Base-by-base conservation (phyloP, 2,888 invertebrate genomes). In the Helleia helle region DNA sequence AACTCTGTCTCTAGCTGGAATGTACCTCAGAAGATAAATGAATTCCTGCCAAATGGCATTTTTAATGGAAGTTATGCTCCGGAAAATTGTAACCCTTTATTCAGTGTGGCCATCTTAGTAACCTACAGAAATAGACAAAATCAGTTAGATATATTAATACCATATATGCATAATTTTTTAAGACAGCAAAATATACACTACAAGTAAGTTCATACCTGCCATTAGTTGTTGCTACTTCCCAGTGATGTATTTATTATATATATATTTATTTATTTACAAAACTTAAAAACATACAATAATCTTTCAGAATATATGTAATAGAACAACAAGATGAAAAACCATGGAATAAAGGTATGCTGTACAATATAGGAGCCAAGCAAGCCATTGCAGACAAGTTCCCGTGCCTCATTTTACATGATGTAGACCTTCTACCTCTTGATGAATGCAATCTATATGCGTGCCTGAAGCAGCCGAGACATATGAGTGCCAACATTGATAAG, bases 361-460 rank as follows among this genome's bases (percentile, higher is more conserved):
- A 96, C 58, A 97, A 97, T 65, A 89, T 95, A 44, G 97, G 96
- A 0, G 95, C 92, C 1, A 79, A 86, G 27, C 90, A 92, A 54
- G 94, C 95, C 0, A 86, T 90, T 3, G 88, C 89, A 44, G 87
- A 89, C 45, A 87, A 88, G 43, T 93, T 88, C 71, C 90, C 91
- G 0, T 97, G 97, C 65, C 90, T 95, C 40, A 89, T 97, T 43
- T 90, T 97, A 50, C 96, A 96, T 61, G 97, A 97, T 65, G 92
- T 97, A 15, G 97, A 97, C 81, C 75, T 97, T 40, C 85, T 97
- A 53, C 97, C 97, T 0, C 75, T 92, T 45, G 93, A 93, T 69
- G 85, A 87, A 13, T 88, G 89, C 39, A 95, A 96, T 73, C 86
- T 96, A 39, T 96, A 96, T 69, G 92, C 90, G 0, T 96, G 96